These are phyloP conservation scores for Agriopis leucophaearia DNA, from an alignment of 2,888 invertebrate species.

Conservation along the genomic window DNA sequence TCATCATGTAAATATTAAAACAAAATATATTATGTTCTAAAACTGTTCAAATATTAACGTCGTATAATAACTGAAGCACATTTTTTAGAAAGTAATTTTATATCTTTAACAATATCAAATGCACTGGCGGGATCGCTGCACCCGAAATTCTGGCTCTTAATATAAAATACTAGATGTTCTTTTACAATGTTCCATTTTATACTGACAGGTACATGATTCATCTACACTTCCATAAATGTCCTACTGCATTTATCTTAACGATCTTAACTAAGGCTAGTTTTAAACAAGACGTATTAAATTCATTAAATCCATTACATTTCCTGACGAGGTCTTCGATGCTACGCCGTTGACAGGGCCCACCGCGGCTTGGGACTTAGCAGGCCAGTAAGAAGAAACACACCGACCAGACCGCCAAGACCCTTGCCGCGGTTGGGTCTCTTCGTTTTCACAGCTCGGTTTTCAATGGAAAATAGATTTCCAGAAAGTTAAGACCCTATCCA, in stretches of 20 bases:
- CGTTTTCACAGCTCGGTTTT: background rate
- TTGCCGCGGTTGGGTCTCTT: constrained; percentile 70
- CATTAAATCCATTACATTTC: constrained; percentile 29
- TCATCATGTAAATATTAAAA: too few species aligned
- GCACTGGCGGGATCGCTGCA: too few species aligned
- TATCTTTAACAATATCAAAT: too few species aligned
- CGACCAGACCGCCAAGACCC: constrained; percentile 92
- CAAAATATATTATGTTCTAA: too few species aligned
- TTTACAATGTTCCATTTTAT: constrained; percentile 40
- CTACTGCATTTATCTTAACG: constrained; percentile 22
- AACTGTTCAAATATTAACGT: too few species aligned
- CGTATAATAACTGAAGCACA: too few species aligned
- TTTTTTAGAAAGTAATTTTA: too few species aligned
- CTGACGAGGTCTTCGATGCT: constrained; percentile 31
- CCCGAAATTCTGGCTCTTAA: too few species aligned
- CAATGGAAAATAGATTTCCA: constrained; percentile 13
- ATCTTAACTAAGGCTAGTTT: constrained; percentile 25
- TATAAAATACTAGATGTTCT: background rate
- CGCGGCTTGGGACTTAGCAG: constrained; percentile 94
- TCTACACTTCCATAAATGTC: constrained; percentile 15
- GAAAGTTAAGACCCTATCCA: background rate
- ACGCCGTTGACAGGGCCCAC: constrained; percentile 54
- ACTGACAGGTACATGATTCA: constrained; percentile 35
- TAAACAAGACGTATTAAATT: constrained; percentile 20
- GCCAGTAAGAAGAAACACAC: constrained; percentile 89